Base-by-base conservation (phyloP, 2,113 vertebrate species). In the Psittacula cyanocephala region DNA sequence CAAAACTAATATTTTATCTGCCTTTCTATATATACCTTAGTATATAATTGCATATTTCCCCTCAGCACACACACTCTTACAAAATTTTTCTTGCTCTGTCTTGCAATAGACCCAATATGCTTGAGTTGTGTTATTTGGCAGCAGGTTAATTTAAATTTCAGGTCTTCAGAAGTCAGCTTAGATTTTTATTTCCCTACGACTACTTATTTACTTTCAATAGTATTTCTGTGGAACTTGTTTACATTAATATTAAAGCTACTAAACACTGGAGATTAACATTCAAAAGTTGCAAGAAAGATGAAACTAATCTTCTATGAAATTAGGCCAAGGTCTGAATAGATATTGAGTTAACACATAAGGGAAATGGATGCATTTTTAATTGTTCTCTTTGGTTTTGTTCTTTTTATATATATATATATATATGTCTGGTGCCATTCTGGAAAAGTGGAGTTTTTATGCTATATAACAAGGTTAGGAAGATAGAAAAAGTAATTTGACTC, bases 271-370 rank as follows among this genome's bases (percentile, higher is more conserved):
- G 57, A 90, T 96, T 96, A 86, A 74, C 60, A 91, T 95, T 97
- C 74, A 70, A 47, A 92, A 95, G 59, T 85, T 81, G 10, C 77
- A 94, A 91, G n/a, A 91, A 91, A 90, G 89, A 84, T 70, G 44
- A 96, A 97, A 81, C 59, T 91, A 94, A 96, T 97, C 63, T 96
- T 92, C 46, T 96, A 81, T 97, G 92, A 96, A 97, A 97, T 96
- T 96, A 98, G 92, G 88, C 91, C 92, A 96, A 95, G 59, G 77
- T 94, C 93, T 94, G 53, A 70, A 86, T 93, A 96, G 88, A 91
- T 95, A 89, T 27, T 91, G 68, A 93, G 62, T 94, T 95, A 95
- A 82, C 39, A 88, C 72, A 70, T 94, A 75, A 87, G 78, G 67
- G 79, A 97, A 94, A 80, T 81, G 3, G 81, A 89, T 91, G 16